phyloP scores from a whole-genome alignment of 2,797 vertebrate species.

The Cichlasoma orientale region DNA sequence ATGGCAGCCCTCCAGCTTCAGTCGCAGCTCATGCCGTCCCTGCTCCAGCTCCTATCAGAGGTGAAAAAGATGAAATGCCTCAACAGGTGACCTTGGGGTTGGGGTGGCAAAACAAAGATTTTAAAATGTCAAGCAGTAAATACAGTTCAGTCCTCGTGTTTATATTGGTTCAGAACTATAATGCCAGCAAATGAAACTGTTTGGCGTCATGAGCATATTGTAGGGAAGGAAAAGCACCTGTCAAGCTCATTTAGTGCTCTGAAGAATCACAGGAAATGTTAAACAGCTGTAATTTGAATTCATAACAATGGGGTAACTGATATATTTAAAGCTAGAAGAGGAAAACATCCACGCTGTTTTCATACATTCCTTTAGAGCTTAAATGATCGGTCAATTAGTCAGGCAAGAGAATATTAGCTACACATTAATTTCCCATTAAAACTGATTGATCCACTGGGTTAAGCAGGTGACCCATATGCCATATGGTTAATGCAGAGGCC shows the following conservation, averaged over 20 bases:
- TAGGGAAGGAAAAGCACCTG: neutral
- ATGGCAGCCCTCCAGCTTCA: slow-evolving; percentile 78
- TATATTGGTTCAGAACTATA: neutral
- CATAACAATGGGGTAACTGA: neutral
- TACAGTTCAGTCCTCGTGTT: neutral
- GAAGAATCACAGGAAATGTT: neutral
- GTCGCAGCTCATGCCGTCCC: slow-evolving; percentile 74
- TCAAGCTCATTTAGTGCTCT: neutral
- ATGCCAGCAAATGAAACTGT: neutral
- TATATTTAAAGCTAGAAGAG: neutral
- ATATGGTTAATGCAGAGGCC: neutral
- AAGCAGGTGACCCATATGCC: neutral
- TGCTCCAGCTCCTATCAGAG: slow-evolving; percentile 80
- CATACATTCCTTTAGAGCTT: neutral
- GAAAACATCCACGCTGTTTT: neutral
- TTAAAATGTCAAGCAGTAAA: neutral
- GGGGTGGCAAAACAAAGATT: neutral
- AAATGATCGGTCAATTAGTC: neutral
- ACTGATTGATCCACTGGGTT: neutral
- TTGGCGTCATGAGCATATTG: neutral
- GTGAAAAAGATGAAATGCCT: neutral
- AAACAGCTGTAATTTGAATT: neutral
- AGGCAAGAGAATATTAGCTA: neutral
- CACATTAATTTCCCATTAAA: neutral
- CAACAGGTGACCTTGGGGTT: neutral